Conservation (phyloP, 2,888 invertebrate genomes). For the Pristionchus maxplancki region DNA sequence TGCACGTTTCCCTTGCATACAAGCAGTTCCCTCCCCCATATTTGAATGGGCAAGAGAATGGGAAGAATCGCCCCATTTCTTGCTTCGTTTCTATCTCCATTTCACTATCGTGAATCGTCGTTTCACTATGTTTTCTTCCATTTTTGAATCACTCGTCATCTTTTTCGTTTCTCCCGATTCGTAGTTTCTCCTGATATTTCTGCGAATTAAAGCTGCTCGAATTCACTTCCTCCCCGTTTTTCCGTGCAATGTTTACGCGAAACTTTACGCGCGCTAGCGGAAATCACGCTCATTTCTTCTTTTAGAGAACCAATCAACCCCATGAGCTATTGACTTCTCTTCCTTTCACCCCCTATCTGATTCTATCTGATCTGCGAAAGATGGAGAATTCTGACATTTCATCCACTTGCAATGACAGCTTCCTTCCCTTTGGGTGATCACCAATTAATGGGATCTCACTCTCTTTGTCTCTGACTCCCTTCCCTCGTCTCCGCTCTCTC, state of each 20-base stretch:
- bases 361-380: background rate
- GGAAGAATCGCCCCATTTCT: background rate
- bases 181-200: background rate
- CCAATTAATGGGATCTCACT: background rate
- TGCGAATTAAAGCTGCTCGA: background rate
- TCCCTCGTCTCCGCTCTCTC: conserved; percentile 13
- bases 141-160: conserved; percentile 9
- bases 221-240: background rate
- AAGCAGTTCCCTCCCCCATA: background rate
- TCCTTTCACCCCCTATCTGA: too few species aligned
- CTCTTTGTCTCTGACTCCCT: background rate
- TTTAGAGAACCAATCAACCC: conserved; percentile 32
- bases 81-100: background rate
- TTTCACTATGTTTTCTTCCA: background rate
- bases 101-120: background rate
- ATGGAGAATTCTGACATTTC: conserved; percentile 18
- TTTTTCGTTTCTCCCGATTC: background rate
- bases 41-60: background rate
- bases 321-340: background rate
- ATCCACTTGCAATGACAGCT: background rate
- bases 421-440: too few species aligned
- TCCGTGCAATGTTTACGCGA: conserved; percentile 22
- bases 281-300: background rate
- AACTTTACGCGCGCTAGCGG: background rate
- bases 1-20: background rate